Base-by-base conservation (phyloP, 2,888 invertebrate species). In the Thyatira batis region DNA sequence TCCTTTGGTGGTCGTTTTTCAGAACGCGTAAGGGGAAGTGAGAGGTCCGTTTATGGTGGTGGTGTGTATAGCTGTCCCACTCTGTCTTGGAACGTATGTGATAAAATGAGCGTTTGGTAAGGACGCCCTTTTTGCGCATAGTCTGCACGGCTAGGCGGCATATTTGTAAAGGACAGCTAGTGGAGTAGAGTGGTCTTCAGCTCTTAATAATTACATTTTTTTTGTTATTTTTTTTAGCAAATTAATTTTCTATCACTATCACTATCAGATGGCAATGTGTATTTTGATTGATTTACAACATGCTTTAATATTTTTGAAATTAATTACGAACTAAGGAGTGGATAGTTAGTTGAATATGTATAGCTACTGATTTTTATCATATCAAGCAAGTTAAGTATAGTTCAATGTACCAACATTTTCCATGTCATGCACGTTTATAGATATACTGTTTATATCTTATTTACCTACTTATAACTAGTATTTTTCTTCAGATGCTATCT, bases 121-220 rank as follows among this genome's bases (percentile, higher is more conserved):
- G 84, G 88, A 87, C 87, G 85, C 82, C 87, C 89, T 92, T 92
- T 92, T 91, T 91, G 91, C 87, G 85, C 80, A 82, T 85, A 84
- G 91, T 91, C 92, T 91, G 89, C 85, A 73, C 82, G 85, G 84
- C 88, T 89, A 89, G 89, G 85, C 89, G 86, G 90, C 89, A 91
- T 87, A 91, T 89, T 89, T 90, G 82, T 78, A 73, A 55, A 54
- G 81, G 61, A 80, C 72, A 11, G 25, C 30, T 1, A 0, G 6
- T 70, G 53, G 87, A 89, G 86, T 30, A 4, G 65, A 5, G 25
- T 63, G 61, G 28, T 53, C 13, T 46, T 52, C 39, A 20, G 6
- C 28, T 52, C 27, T 51, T 30, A 27, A 13, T 25, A 33, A 45
- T n/a, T 30, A 0, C 5, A 8, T 25, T 50, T 9, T 48, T 8